phyloP scores from a whole-genome alignment of 2,888 invertebrate genomes.

The Tuberolachnus salignus region DNA sequence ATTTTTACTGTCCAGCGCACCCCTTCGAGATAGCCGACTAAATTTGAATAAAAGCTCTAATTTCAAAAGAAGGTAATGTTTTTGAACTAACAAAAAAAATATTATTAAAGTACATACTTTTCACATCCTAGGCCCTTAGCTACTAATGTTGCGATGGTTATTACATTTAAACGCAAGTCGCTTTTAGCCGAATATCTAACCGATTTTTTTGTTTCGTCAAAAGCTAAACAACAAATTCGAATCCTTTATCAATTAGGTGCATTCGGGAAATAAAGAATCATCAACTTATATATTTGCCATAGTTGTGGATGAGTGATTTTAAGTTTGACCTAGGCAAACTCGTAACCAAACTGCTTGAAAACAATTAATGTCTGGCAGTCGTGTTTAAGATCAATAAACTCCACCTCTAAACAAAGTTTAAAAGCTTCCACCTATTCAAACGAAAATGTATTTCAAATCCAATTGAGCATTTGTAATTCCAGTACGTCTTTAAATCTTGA shows the following conservation, averaged over 20 bases:
- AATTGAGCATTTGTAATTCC: too few species aligned
- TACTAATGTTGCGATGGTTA: too few species aligned
- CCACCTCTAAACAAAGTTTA: constrained; percentile 35
- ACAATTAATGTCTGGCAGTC: constrained; percentile 34
- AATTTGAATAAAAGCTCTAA: too few species aligned
- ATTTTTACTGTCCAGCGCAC: too few species aligned
- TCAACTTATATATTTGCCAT: constrained; percentile 21
- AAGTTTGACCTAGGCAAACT: background rate
- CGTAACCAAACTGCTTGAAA: constrained; percentile 28
- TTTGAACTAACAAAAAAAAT: too few species aligned
- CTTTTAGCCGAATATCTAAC: constrained; percentile 17
- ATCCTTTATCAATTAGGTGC: constrained; percentile 20
- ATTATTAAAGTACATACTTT: too few species aligned
- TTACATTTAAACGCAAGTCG: background rate
- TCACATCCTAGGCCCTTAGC: too few species aligned
- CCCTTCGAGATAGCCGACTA: too few species aligned
- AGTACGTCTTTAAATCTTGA: too few species aligned
- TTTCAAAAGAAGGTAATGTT: too few species aligned
- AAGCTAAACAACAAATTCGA: constrained; percentile 22
- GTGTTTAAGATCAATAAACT: constrained; percentile 46
- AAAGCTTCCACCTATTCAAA: too few species aligned
- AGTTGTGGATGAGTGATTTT: constrained; percentile 19
- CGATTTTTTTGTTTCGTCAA: constrained; percentile 24
- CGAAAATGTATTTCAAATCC: too few species aligned
- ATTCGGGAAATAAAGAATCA: constrained; percentile 28